Evolutionary conservation across 2,113 vertebrate species (phyloP), one percentile per base, ranked within the genome.

Genomic region (Oreochromis aureus): DNA sequence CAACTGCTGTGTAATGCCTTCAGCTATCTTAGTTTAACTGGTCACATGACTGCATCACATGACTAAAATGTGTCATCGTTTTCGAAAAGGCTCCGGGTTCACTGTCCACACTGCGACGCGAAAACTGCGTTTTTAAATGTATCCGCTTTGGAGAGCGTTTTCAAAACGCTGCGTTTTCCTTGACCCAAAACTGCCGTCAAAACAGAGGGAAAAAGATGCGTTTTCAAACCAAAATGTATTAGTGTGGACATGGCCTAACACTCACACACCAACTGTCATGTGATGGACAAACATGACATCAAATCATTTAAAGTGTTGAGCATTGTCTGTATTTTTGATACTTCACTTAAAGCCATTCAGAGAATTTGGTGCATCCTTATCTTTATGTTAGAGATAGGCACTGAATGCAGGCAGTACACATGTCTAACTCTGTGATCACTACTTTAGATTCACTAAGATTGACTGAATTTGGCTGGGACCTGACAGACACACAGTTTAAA

Each of bases 41-140:
- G 15, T 61, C 58, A 61, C 10, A 6, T 61, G 58, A 61, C 30
- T 10, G 30, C 30, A 6, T 61, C 3, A 61, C 58, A 34, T 34
- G 58, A 61, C 30, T 59, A 18, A 59, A 59, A 4, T 61, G 30
- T 10, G 58, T 34, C 16, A 34, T 61, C 2, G 1, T 61, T 34
- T 19, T 61, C 0, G 0, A 0, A 34, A 61, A 61, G 5, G 8
- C 1, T 61, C 30, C 1, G 0, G 2, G 2, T 61, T 32, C 0
- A 1, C 15, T 61, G 27, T 32, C 58, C 58, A 61, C 9, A 10
- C 15, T 61, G 8, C 5, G 5, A 0, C 3, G 0, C 1, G 2
- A 61, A 32, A 61, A 61, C 3, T 2, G 5, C 8, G 0, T 3
- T 61, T 61, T 61, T 27, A 32, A 61, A 32, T 34, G 58, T 34